Conservation (phyloP, 2,888 invertebrate species). For the Pammene fasciana region DNA sequence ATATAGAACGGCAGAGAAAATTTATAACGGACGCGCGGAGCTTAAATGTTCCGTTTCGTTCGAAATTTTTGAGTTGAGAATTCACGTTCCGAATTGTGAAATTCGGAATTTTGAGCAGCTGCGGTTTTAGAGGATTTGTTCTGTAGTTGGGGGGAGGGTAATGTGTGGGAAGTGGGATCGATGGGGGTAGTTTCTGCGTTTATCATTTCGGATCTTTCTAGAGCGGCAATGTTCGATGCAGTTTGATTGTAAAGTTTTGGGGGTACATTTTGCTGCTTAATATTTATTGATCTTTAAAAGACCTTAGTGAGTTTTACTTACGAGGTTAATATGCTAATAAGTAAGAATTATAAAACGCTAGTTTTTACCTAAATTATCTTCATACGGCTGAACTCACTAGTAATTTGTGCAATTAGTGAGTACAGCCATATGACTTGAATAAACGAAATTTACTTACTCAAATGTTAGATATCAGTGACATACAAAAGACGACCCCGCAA, state of each 20-base stretch:
- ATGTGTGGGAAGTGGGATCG: constrained; percentile 33
- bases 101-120: constrained; percentile 43
- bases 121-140: constrained; percentile 42
- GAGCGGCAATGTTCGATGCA: constrained; percentile 1
- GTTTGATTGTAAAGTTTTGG: background rate
- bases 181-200: constrained; percentile 31
- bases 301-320: background rate
- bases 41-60: constrained; percentile 61
- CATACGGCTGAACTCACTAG: too few species aligned
- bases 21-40: constrained; percentile 78
- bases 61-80: constrained; percentile 41
- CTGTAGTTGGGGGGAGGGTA: constrained; percentile 38
- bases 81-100: constrained; percentile 46
- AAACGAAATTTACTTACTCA: too few species aligned
- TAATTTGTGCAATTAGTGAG: too few species aligned
- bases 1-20: constrained; percentile 79
- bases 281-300: background rate
- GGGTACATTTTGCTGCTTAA: background rate
- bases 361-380: too few species aligned
- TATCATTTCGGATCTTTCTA: constrained; percentile 30
- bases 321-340: too few species aligned
- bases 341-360: background rate
- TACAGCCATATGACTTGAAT: too few species aligned
- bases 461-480: too few species aligned
- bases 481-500: too few species aligned